These are phyloP conservation scores for Macropis europaea DNA, from an alignment of 2,888 invertebrate genomes.

Conservation along the genomic window DNA sequence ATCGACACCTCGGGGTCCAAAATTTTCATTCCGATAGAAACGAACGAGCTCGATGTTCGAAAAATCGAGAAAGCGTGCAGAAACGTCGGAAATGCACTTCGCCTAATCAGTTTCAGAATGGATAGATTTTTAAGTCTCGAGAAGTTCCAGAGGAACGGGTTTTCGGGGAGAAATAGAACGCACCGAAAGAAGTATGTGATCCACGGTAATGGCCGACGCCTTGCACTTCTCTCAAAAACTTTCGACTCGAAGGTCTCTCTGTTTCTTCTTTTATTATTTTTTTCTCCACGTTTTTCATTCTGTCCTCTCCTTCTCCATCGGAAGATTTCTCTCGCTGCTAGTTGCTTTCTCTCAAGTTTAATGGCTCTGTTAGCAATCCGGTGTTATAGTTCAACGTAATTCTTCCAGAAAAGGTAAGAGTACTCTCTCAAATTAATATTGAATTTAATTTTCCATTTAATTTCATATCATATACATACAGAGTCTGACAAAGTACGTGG, in stretches of 20 bases:
- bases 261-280: background rate
- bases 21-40: constrained; percentile 48
- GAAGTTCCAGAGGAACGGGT: constrained; percentile 29
- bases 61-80: background rate
- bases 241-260: constrained; percentile 53
- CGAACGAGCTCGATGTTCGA: background rate
- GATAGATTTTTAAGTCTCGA: constrained; percentile 62
- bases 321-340: too few species aligned
- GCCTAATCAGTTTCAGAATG: constrained; percentile 54
- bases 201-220: constrained; percentile 62
- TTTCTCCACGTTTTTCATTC: background rate
- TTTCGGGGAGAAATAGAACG: constrained; percentile 33
- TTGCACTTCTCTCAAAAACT: constrained; percentile 57
- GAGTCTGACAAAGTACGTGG: too few species aligned
- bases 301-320: background rate
- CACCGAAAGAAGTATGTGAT: constrained; percentile 61
- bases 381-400: too few species aligned
- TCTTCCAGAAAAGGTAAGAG: too few species aligned
- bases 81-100: constrained; percentile 3
- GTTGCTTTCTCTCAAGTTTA: too few species aligned
- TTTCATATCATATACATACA: too few species aligned
- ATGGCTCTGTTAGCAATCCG: too few species aligned
- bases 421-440: too few species aligned
- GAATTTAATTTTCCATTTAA: too few species aligned
- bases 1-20: background rate